phyloP scores from a whole-genome alignment of 2,888 invertebrate species.

The Cerceris ruficornis region DNA sequence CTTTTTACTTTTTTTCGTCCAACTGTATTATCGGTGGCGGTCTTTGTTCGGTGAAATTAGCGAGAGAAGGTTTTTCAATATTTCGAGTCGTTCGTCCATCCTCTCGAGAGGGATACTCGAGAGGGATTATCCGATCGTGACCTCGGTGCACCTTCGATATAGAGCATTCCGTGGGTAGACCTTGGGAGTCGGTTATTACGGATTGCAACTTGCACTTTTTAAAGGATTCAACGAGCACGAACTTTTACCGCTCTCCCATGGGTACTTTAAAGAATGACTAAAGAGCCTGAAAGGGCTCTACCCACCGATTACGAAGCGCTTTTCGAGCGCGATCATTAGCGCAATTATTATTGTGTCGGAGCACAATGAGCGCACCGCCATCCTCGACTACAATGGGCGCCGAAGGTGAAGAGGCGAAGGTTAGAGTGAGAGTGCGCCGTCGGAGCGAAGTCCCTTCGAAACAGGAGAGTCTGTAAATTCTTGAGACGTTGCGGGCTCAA shows the following conservation, averaged over 20 bases:
- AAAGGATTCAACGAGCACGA: constrained; percentile 19
- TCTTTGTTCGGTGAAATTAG: no score
- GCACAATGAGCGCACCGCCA: constrained; percentile 74
- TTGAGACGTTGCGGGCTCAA: constrained; percentile 28
- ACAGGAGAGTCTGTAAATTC: constrained; percentile 43
- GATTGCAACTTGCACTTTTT: constrained; percentile 51
- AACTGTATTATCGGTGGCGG: no score
- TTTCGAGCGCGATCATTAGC: constrained; percentile 78
- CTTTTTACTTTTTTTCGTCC: no score
- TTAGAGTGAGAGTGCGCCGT: constrained; percentile 50
- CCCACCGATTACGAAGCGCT: constrained; percentile 74
- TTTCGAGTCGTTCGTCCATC: no score
- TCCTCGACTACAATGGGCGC: constrained; percentile 71
- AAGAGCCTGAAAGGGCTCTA: constrained; percentile 50
- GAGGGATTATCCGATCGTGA: no score
- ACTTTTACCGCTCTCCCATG: constrained; percentile 36
- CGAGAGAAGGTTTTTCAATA: no score
- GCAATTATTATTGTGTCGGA: constrained; percentile 79
- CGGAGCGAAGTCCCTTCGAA: constrained; percentile 40
- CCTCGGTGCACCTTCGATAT: not conserved
- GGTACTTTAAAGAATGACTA: constrained; percentile 52
- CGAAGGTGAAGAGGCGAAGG: constrained; percentile 61
- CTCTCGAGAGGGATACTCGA: no score
- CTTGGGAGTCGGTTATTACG: constrained; percentile 25
- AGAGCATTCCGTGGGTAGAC: not conserved